Evolutionary conservation across 37 sponge, comb jelly and placozoan genomes (phyloP).

Genomic region (Aplysina aerophoba): DNA sequence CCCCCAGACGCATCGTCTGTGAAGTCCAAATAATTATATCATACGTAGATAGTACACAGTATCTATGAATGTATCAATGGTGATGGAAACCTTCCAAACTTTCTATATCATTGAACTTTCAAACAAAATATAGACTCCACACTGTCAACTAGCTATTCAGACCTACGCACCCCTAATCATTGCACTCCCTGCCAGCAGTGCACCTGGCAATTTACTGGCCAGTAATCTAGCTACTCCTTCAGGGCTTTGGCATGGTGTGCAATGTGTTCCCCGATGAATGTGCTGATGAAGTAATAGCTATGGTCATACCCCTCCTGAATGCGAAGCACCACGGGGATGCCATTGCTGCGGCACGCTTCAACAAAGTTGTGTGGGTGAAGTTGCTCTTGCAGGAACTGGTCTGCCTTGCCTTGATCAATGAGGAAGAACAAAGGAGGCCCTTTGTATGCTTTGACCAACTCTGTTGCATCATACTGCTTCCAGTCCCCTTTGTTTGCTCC

Average conservation of each 20-base stretch:
- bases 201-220: not conserved
- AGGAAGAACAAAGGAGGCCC: conserved; percentile 84
- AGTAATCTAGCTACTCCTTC: conserved; percentile 55
- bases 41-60: too few species aligned
- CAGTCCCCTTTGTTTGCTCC: conserved; percentile 76
- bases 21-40: too few species aligned
- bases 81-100: too few species aligned
- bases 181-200: too few species aligned
- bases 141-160: too few species aligned
- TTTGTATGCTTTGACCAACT: conserved; percentile 76
- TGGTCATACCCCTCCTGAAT: conserved; percentile 98
- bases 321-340: conserved; percentile 69
- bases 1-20: too few species aligned
- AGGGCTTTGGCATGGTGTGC: conserved; percentile 81
- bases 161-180: too few species aligned
- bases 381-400: conserved; percentile 71
- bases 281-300: conserved; percentile 88
- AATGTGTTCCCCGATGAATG: conserved; percentile 94
- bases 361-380: conserved; percentile 87
- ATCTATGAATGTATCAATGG: too few species aligned
- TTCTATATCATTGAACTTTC: too few species aligned
- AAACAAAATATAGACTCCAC: too few species aligned
- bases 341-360: conserved; percentile 53
- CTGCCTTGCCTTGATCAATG: conserved; percentile 90
- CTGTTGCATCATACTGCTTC: conserved; percentile 92